Evolutionary conservation across 2,888 invertebrate genomes (phyloP).

Genomic region (Euproctis similis): DNA sequence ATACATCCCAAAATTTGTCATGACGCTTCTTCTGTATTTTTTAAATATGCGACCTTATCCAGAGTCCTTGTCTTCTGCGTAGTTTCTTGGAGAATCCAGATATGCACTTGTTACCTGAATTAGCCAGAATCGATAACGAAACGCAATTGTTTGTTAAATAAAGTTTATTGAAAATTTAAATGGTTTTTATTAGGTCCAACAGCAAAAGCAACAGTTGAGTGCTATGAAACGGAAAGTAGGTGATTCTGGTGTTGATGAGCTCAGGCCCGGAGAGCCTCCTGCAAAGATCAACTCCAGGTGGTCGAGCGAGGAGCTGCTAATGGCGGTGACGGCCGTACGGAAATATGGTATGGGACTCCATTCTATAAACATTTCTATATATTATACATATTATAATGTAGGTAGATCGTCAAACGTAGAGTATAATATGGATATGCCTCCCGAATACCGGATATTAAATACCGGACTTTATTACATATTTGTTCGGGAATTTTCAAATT

Average conservation of each 20-base stretch:
- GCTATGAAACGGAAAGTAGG: constrained; percentile 86
- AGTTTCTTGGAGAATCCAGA: constrained; percentile 71
- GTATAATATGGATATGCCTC: too few species aligned
- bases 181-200: constrained; percentile 86
- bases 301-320: constrained; percentile 92
- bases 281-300: constrained; percentile 89
- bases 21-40: constrained; percentile 28
- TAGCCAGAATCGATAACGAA: too few species aligned
- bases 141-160: too few species aligned
- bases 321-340: constrained; percentile 92
- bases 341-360: constrained; percentile 84
- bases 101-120: constrained; percentile 43
- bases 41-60: constrained; percentile 32
- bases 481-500: too few species aligned
- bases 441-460: too few species aligned
- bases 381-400: too few species aligned
- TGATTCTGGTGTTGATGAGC: constrained; percentile 76
- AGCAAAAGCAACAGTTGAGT: constrained; percentile 94
- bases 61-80: constrained; percentile 22
- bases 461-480: too few species aligned
- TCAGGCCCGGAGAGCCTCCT: constrained; percentile 77
- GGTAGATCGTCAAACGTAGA: too few species aligned
- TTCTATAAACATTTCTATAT: too few species aligned
- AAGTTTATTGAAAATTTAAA: too few species aligned
- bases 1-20: constrained; percentile 29